Percentiles rank a stretch among this genome's conserved stretches.
Conservation (phyloP, 2,113 vertebrate genomes). For the Illadopsis cleaveri region DNA sequence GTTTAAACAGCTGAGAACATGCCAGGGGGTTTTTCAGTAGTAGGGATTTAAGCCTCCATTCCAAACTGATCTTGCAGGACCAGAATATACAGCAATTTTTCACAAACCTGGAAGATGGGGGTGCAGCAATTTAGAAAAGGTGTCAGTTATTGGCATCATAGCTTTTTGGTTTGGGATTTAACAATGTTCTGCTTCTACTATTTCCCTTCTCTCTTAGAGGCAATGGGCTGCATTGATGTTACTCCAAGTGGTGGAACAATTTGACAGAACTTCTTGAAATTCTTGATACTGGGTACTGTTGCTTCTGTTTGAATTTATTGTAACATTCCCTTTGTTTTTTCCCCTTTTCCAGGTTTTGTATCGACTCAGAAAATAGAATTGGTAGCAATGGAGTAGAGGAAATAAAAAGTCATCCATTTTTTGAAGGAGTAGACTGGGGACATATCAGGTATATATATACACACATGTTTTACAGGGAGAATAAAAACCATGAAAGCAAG, state of each 20-base stretch:
- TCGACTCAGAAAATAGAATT: conserved; percentile 91
- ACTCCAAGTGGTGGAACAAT: not conserved
- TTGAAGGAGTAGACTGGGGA: conserved; percentile 97
- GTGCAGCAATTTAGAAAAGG: not conserved
- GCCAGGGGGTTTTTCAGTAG: not conserved
- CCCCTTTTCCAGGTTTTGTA: conserved; percentile 83
- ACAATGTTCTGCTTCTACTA: not conserved
- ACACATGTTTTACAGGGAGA: not conserved
- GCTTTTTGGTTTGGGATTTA: not conserved
- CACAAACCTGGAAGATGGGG: not conserved
- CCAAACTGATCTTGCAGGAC: not conserved
- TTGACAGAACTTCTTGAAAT: not conserved
- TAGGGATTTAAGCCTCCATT: not conserved
- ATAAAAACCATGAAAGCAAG: not conserved
- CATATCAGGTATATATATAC: conserved; percentile 87
- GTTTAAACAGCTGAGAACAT: not conserved
- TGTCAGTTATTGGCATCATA: not conserved
- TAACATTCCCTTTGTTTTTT: not conserved
- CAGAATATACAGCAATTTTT: not conserved
- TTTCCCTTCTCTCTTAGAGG: not conserved
- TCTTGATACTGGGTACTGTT: not conserved
- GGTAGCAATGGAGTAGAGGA: conserved; percentile 93
- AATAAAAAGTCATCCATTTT: conserved; percentile 92
- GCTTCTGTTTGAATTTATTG: not conserved
- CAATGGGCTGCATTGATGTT: not conserved